These are phyloP conservation scores for Bovichtus diacanthus DNA, from an alignment of 2,797 vertebrate species.

Conservation along the genomic window DNA sequence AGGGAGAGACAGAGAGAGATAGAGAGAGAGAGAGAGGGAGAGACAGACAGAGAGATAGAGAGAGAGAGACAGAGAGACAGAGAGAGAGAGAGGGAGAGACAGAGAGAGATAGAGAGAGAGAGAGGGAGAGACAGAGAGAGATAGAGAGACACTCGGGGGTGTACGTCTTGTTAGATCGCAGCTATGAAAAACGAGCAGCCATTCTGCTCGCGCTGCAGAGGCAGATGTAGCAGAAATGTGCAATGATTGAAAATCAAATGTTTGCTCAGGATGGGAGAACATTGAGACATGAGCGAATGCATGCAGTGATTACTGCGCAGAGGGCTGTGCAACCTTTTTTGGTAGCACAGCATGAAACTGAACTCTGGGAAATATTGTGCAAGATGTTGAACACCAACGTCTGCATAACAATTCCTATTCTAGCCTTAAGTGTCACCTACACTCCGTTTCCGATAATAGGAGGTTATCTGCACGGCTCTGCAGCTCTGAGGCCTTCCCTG, in stretches of 20 bases:
- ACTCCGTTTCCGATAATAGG: conserved; percentile 7
- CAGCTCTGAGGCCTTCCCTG: conserved; percentile 27
- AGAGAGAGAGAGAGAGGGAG: no score
- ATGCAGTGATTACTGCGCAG: background rate
- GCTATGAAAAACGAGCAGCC: conserved; percentile 47
- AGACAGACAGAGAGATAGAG: no score
- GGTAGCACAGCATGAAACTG: background rate
- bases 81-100: background rate
- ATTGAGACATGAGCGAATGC: background rate
- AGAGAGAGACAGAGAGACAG: no score
- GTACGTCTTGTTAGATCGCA: conserved; percentile 32
- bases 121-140: conserved; percentile 6
- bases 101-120: no score
- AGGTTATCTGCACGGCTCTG: conserved; percentile 23
- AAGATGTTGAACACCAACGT: background rate
- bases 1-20: conserved; percentile 8
- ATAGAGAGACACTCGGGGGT: conserved; percentile 5
- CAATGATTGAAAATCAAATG: conserved; percentile 60
- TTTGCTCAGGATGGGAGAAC: conserved; percentile 34
- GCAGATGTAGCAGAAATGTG: conserved; percentile 52
- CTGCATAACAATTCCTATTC: background rate
- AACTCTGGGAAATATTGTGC: conserved; percentile 2
- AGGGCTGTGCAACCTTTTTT: conserved; percentile 22
- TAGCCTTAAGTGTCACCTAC: conserved; percentile 13
- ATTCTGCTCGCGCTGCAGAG: conserved; percentile 25